Evolutionary conservation across 2,797 vertebrate species (phyloP).

Genomic region (Eospalax fontanierii): DNA sequence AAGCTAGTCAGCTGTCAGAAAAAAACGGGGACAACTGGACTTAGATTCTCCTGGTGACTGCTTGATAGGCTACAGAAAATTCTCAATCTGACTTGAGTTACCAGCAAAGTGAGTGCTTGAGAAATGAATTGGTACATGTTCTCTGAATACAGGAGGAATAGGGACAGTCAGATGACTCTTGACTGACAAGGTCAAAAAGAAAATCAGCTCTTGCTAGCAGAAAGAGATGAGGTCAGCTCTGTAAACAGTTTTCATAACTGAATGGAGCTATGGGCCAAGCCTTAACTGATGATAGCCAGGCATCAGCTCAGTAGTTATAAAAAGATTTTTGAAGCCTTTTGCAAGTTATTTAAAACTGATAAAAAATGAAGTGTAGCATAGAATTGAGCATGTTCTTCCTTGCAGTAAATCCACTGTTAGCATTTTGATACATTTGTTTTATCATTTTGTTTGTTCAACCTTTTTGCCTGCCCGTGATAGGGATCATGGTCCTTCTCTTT

Average conservation of each 20-base stretch:
- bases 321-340: neutral
- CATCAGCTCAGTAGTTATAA: neutral
- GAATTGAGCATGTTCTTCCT: neutral
- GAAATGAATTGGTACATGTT: neutral
- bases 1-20: neutral
- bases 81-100: neutral
- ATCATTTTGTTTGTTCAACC: neutral
- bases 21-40: neutral
- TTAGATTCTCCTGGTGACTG: neutral
- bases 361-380: neutral
- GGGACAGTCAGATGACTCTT: neutral
- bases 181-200: neutral
- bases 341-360: conserved; percentile 18
- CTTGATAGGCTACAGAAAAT: neutral
- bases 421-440: neutral
- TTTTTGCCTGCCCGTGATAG: neutral
- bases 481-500: neutral
- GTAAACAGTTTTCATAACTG: neutral
- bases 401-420: neutral
- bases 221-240: neutral
- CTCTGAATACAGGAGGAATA: neutral
- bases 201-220: neutral
- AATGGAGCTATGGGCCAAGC: neutral
- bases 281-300: neutral
- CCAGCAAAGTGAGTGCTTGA: neutral